Conservation (phyloP, 2,797 vertebrate genomes). For the Acanthurus tractus region DNA sequence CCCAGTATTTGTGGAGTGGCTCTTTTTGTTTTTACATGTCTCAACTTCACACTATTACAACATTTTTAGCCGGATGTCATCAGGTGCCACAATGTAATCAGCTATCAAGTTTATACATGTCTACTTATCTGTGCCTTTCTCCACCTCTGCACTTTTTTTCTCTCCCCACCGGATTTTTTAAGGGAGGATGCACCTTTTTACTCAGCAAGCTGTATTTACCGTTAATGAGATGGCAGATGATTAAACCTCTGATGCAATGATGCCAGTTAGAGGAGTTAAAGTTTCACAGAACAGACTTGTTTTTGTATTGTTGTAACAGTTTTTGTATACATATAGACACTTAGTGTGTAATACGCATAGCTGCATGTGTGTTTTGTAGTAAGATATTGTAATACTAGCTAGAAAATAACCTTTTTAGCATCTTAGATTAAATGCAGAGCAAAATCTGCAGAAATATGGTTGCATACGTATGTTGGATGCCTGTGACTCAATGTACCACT, state of each 20-base stretch:
- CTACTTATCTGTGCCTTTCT: not conserved
- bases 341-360: not conserved
- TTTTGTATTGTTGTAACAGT: too few species aligned
- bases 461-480: not conserved
- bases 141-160: conserved; percentile 17
- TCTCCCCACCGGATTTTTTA: conserved; percentile 2
- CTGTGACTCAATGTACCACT: conserved; percentile 13
- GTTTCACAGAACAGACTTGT: not conserved
- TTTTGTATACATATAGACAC: not conserved
- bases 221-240: too few species aligned
- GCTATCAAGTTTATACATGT: conserved; percentile 39
- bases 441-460: not conserved
- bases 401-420: conserved; percentile 25
- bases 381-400: not conserved
- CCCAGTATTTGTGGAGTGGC: not conserved
- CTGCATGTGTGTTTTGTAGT: not conserved
- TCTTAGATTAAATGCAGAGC: conserved; percentile 5
- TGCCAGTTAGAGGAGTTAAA: not conserved
- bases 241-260: too few species aligned
- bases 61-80: conserved; percentile 21
- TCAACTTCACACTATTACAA: conserved; percentile 15
- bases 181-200: conserved; percentile 23
- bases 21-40: conserved; percentile 7
- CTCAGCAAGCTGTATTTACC: not conserved
- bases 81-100: not conserved